Base-by-base conservation (phyloP, 2,113 vertebrate genomes). In the Stigmatopora argus region DNA sequence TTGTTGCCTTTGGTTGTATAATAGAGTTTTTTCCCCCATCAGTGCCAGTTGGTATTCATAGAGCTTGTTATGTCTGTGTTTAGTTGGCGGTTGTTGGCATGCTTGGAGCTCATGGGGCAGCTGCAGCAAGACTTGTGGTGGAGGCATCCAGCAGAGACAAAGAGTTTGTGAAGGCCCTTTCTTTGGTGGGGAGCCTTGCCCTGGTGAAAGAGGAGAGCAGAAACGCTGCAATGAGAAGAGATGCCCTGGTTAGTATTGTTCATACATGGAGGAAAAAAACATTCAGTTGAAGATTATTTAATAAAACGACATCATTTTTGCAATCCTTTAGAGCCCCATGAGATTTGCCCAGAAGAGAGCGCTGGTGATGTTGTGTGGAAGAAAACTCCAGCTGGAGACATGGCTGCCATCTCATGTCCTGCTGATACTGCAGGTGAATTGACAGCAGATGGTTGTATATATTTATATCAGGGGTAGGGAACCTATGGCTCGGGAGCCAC, bases 51-150 rank as follows among this genome's bases (percentile, higher is more conserved):
- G 66, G 63, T 62, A 15, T 35, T 79, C n/a, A 74, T 61, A 49
- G 9, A 74, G 48, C 65, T 17, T 49, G 51, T 72, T 62, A 12
- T 67, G 47, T 77, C 18, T 68, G 14, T 63, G 47, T 81, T 64
- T 83, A 99, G 96, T 98, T 90, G 92, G 97, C 13, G 96, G 95
- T 51, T 93, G 91, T 78, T 98, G 96, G 96, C 93, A 94, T 69
- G 64, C 89, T 1, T 99, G 96, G 96, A 94, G 88, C 1, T 73
- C 88, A 0, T 98, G 96, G 96, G 90, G 90, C n/a, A 90, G 92
- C 87, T 99, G 96, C 83, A 94, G 93, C 0, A 87, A 91, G 76
- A 95, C 94, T 0, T 99, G 96, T 1, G 93, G 94, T 18, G 96
- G 96, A 2, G 96, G 96, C 18, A 87, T 80, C 1, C 95, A 98